phyloP scores from a whole-genome alignment of 2,888 invertebrate species.

The Ptychoptera albimana region DNA sequence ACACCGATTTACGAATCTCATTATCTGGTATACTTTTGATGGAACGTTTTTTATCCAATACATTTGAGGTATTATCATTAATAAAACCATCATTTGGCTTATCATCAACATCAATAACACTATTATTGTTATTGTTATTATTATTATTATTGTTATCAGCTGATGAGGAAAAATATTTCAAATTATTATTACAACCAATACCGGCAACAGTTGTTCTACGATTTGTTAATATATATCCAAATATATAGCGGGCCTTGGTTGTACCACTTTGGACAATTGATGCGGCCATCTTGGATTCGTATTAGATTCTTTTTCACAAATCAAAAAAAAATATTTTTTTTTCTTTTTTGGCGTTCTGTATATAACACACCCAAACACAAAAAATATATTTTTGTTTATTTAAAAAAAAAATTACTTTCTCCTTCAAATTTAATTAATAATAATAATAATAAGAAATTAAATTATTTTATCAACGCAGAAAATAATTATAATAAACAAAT shows the following conservation, averaged over 20 bases:
- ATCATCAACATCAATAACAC: conserved; percentile 26
- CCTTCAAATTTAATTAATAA: no score
- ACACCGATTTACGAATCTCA: conserved; percentile 67
- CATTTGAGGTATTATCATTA: conserved; percentile 22
- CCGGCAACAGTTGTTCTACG: no score
- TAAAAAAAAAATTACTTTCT: no score
- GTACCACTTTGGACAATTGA: conserved; percentile 7
- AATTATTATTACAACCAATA: no score
- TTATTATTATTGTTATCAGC: conserved; percentile 27
- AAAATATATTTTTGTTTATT: no score
- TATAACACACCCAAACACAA: no score
- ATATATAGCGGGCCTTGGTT: conserved; percentile 3
- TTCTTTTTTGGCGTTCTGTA: no score
- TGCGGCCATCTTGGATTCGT: conserved; percentile 7
- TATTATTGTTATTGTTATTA: conserved; percentile 17
- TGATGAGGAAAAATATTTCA: conserved; percentile 17
- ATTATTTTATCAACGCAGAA: no score
- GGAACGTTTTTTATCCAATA: conserved; percentile 16
- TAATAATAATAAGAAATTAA: no score
- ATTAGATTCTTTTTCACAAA: conserved; percentile 2
- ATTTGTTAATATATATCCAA: neutral
- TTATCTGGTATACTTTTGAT: neutral
- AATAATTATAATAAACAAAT: no score
- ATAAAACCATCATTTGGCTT: conserved; percentile 20
- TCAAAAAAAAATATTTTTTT: no score